A percentile compares a stretch with the other conserved stretches of the same genome.
These are phyloP conservation scores for Steatocranus sp. DNA, from an alignment of 2,797 vertebrate genomes.

Conservation along the genomic window DNA sequence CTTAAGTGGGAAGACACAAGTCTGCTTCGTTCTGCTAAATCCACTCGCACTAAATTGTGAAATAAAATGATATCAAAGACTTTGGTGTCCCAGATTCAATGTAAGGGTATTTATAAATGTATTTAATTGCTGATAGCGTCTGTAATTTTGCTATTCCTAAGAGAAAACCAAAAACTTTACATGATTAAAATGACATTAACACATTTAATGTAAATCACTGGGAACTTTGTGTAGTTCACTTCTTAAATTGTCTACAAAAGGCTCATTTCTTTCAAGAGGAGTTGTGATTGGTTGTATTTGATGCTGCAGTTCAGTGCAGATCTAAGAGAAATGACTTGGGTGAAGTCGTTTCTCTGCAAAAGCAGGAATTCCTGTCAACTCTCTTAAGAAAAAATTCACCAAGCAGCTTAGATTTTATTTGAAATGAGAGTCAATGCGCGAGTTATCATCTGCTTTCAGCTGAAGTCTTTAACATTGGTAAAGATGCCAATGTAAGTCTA, in stretches of 20 bases:
- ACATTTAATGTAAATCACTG: not conserved
- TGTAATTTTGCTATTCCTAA: not conserved
- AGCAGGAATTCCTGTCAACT: not conserved
- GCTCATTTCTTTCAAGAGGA: not conserved
- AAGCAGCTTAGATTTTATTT: not conserved
- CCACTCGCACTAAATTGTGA: not conserved
- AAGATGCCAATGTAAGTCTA: not conserved
- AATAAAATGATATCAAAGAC: not conserved
- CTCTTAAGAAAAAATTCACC: not conserved
- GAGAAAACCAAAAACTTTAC: not conserved
- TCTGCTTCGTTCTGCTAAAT: not conserved
- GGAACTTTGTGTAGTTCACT: not conserved
- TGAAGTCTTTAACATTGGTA: not conserved
- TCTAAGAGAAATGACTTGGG: not conserved
- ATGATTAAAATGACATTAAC: not conserved
- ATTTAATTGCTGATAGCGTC: not conserved
- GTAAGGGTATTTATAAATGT: not conserved
- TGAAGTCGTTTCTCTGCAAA: not conserved
- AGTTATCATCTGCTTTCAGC: not conserved
- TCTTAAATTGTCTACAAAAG: not conserved
- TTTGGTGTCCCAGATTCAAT: not conserved
- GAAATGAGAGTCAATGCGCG: fast-evolving
- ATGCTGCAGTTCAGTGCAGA: not conserved
- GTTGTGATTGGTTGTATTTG: not conserved
- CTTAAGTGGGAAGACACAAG: not conserved